These are phyloP conservation scores for Motacilla alba DNA, from an alignment of 2,113 vertebrate genomes.

Conservation along the genomic window DNA sequence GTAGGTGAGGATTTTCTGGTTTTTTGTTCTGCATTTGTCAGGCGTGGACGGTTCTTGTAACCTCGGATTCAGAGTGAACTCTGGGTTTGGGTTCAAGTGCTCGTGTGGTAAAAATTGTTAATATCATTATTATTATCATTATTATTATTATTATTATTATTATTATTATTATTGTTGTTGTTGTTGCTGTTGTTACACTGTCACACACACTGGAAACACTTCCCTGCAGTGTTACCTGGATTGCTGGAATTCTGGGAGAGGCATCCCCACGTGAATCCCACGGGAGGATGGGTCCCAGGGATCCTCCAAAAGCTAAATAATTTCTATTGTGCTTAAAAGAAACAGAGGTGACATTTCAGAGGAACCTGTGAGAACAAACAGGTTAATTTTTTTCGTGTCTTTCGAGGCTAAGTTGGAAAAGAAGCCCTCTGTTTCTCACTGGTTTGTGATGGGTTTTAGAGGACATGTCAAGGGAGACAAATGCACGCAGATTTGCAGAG, in stretches of 20 bases:
- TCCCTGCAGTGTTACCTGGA: neutral
- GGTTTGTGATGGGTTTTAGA: neutral
- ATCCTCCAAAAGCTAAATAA: neutral
- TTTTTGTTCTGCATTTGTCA: constrained; percentile 18
- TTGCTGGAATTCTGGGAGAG: neutral
- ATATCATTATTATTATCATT: too few species aligned
- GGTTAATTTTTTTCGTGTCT: neutral
- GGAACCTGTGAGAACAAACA: neutral
- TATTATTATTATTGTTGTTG: too few species aligned
- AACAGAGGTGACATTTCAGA: neutral
- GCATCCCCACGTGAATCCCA: neutral
- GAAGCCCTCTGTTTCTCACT: neutral
- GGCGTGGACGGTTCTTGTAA: neutral
- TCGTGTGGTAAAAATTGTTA: neutral
- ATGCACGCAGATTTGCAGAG: neutral
- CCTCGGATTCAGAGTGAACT: neutral
- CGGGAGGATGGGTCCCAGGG: rapidly evolving
- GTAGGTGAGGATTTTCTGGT: constrained; percentile 87
- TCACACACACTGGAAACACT: rapidly evolving
- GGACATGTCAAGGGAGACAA: neutral
- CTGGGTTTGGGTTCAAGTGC: neutral
- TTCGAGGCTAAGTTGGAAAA: neutral
- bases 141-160: neutral
- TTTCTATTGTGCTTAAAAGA: neutral
- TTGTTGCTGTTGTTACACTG: too few species aligned